Evolutionary conservation across 2,113 vertebrate species (phyloP).

Genomic region (Otocyon megalotis): DNA sequence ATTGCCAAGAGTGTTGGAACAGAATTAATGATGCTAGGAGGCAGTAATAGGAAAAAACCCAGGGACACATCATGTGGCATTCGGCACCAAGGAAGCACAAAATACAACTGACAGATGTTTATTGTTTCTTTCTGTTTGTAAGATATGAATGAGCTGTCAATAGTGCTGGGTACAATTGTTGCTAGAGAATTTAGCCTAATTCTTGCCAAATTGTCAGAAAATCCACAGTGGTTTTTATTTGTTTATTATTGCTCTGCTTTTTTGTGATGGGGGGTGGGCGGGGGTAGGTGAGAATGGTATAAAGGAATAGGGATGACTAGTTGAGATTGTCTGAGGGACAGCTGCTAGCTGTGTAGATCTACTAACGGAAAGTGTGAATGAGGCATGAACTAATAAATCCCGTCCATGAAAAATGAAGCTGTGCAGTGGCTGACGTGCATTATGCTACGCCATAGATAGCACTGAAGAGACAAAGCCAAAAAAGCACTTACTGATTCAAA

Average conservation of each 20-base stretch:
- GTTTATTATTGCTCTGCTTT: neutral
- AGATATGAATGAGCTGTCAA: constrained; percentile 17
- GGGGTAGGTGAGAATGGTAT: neutral
- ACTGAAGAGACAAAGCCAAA: neutral
- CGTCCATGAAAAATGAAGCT: neutral
- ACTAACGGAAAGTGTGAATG: neutral
- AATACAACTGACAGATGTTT: constrained; percentile 36
- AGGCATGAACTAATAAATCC: constrained; percentile 34
- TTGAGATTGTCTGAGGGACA: neutral
- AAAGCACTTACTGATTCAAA: constrained; percentile 25
- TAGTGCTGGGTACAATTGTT: neutral
- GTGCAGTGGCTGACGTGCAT: neutral
- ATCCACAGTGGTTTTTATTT: neutral
- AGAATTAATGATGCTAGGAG: constrained; percentile 3
- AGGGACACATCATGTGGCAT: neutral
- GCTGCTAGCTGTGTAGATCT: neutral
- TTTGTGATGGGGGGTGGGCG: neutral
- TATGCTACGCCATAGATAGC: neutral
- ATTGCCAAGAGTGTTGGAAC: neutral
- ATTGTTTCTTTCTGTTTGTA: constrained; percentile 27
- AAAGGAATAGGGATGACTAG: neutral
- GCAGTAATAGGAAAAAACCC: neutral
- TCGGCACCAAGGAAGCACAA: constrained; percentile 57
- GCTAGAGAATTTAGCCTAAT: neutral
- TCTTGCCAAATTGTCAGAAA: constrained; percentile 50